Evolutionary conservation across 2,888 invertebrate species (phyloP).

Genomic region (Thymelicus acteon): DNA sequence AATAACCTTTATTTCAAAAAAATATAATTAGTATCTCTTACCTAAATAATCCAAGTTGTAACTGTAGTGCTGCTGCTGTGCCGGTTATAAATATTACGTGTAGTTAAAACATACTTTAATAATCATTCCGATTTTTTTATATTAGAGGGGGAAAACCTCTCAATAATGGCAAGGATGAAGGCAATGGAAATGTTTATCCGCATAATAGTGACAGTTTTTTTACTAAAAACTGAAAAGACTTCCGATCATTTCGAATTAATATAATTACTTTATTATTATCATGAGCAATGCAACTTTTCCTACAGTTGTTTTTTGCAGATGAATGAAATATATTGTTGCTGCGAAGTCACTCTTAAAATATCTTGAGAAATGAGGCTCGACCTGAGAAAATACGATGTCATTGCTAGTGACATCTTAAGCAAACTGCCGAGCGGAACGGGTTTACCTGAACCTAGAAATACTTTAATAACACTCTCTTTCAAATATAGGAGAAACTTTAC

Average conservation of each 20-base stretch:
- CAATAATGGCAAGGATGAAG: too few species aligned
- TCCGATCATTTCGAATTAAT: too few species aligned
- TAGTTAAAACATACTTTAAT: too few species aligned
- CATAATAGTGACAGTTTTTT: too few species aligned
- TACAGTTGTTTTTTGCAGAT: background rate
- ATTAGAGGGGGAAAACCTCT: too few species aligned
- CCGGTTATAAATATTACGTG: too few species aligned
- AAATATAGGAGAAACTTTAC: constrained; percentile 17
- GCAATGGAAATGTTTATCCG: too few species aligned
- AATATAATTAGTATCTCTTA: too few species aligned
- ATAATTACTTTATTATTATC: background rate
- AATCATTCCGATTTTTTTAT: too few species aligned
- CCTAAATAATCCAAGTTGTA: too few species aligned
- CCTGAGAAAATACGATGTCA: constrained; percentile 36
- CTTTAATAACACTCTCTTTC: constrained; percentile 19
- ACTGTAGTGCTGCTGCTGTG: too few species aligned
- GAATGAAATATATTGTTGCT: constrained; percentile 25
- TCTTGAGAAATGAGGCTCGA: constrained; percentile 30
- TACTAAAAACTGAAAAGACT: background rate
- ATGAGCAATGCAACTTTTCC: background rate
- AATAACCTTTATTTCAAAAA: too few species aligned
- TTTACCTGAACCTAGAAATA: constrained; percentile 29
- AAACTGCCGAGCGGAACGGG: constrained; percentile 25
- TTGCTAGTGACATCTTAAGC: constrained; percentile 35
- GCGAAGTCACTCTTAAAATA: constrained; percentile 28